phyloP scores from a whole-genome alignment of 2,113 vertebrate genomes.

The Guaruba guarouba region DNA sequence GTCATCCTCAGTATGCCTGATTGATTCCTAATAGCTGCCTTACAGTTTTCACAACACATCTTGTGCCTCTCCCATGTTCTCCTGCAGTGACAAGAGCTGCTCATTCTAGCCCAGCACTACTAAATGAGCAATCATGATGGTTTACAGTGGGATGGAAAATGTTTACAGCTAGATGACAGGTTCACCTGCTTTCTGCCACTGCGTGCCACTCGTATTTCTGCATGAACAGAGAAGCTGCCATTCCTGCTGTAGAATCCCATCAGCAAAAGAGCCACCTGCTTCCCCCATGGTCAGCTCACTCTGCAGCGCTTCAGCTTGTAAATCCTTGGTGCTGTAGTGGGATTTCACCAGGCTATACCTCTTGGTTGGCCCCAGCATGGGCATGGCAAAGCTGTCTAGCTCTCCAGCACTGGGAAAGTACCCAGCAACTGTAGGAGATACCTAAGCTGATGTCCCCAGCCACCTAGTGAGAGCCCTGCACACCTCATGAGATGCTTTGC shows the following conservation, averaged over 20 bases:
- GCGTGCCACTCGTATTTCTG: background rate
- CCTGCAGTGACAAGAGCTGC: rapidly evolving
- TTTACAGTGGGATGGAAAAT: background rate
- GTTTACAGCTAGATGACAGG: background rate
- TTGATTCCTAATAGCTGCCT: background rate
- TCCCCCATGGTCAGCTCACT: background rate
- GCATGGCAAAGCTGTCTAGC: background rate
- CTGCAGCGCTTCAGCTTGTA: background rate
- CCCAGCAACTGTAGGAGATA: background rate
- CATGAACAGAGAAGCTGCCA: background rate
- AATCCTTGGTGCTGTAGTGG: background rate
- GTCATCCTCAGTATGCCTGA: background rate
- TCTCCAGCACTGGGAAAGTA: background rate
- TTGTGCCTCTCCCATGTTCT: background rate
- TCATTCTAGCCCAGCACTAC: background rate
- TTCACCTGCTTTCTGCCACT: background rate
- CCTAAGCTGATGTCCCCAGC: background rate
- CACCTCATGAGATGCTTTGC: background rate
- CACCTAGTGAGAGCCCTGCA: background rate
- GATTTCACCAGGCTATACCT: background rate
- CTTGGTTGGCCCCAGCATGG: background rate
- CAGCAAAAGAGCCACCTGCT: background rate
- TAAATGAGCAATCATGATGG: background rate
- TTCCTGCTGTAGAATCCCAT: background rate
- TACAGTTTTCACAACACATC: background rate